Evolutionary conservation across 1,140 invertebrate species (phyloP), one percentile per base, ranked within the genome.

Genomic region (Drosophila gunungcola): DNA sequence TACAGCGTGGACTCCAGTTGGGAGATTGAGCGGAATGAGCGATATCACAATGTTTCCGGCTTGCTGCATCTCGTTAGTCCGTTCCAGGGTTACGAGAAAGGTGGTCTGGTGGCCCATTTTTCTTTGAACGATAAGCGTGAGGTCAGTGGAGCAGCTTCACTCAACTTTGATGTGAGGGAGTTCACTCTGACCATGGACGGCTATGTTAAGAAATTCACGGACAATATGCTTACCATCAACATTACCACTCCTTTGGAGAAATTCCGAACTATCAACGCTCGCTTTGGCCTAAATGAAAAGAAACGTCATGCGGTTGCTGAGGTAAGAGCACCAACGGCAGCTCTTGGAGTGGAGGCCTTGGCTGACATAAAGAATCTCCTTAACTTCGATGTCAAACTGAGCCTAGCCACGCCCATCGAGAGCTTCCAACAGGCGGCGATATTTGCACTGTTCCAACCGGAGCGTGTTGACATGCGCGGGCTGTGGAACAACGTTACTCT

Each of bases 401-500:
- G 95, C 61, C 73, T 97, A 1, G 96, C 95, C 0, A 95, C 96
- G 3, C 96, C 96, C 4, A 93, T 97, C 42, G 95, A 96, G 51
- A 93, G 95, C 43, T 90, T 97, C 7, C 95, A 95, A 63, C 94
- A 94, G 73, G 92, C 95, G 1, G 93, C 96, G 10, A 0, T 91
- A 0, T 61, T 91, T 5, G 91, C 78, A 4, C 84, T 91, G 53
- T 45, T 92, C 0, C 80, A 90, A 34, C 39, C 77, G 2, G 82
- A 85, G 11, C 70, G 75, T 1, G 93, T 95, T 6, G 96, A 97
- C 80, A 95, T 96, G 79, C 93, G 96, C 41, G 91, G 95, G 3
- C 95, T 95, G 13, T 97, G 95, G 94, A 96, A 96, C 54, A 94
- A 94, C n/a, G 93, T 96, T 72, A 94, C 95, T 2, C 93, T 95